Percentiles rank a stretch among this genome's conserved stretches.
Evolutionary conservation across 2,797 vertebrate species (phyloP).

Genomic region (Coregonus ussuriensis): DNA sequence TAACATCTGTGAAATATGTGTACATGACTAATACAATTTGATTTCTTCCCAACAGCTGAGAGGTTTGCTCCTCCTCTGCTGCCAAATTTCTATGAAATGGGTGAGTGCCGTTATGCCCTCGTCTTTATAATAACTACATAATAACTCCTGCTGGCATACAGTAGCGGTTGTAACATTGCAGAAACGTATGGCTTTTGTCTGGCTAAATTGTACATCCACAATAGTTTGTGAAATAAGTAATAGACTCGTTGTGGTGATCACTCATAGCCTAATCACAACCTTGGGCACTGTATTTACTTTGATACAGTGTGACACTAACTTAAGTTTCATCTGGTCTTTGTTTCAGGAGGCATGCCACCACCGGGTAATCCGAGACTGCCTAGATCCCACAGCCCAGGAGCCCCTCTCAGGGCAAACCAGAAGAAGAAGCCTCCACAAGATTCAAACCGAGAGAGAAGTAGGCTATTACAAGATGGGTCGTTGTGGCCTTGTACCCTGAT

Average conservation of each 20-base stretch:
- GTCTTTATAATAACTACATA: not conserved
- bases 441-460: not conserved
- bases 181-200: too few relatives aligned
- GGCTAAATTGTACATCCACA: too few relatives aligned
- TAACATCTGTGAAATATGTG: too few relatives aligned
- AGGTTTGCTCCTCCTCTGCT: not conserved
- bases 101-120: not conserved
- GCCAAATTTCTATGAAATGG: not conserved
- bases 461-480: not conserved
- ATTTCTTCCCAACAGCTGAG: not conserved
- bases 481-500: not conserved
- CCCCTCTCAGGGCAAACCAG: slow-evolving; percentile 9
- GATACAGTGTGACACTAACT: too few relatives aligned
- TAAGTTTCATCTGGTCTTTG: not conserved
- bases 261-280: too few relatives aligned
- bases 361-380: not conserved
- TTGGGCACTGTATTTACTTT: too few relatives aligned
- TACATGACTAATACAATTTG: not conserved
- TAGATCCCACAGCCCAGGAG: slow-evolving; percentile 32
- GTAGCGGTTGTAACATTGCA: not conserved
- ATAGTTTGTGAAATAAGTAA: too few relatives aligned
- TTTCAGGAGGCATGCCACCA: not conserved
- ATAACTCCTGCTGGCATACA: not conserved
- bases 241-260: too few relatives aligned
- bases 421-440: slow-evolving; percentile 52